Conservation (phyloP, 2,797 vertebrate genomes). For the Typhlichthys eigenmanni region DNA sequence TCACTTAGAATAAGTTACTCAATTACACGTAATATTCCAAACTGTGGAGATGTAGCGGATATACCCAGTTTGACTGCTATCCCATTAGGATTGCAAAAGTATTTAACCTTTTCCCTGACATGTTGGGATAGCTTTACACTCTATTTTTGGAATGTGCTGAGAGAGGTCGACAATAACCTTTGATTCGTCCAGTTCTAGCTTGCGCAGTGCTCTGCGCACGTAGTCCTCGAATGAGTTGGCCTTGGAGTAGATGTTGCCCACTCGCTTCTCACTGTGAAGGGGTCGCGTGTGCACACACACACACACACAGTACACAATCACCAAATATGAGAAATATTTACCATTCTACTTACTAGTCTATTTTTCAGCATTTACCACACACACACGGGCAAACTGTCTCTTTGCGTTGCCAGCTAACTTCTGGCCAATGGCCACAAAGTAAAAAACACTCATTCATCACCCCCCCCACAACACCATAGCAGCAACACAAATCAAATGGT, state of each 20-base stretch:
- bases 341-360: not conserved
- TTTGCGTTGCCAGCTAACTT: not conserved
- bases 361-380: constrained; percentile 14
- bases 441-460: constrained; percentile 5
- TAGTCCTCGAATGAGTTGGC: constrained; percentile 91
- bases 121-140: constrained; percentile 9
- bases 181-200: constrained; percentile 88
- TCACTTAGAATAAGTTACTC: not conserved
- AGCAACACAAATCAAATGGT: constrained; percentile 16
- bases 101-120: not conserved
- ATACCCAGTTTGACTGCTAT: not conserved
- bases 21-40: not conserved
- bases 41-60: not conserved
- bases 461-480: constrained; percentile 9
- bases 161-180: constrained; percentile 75
- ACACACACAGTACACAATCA: constrained; percentile 16
- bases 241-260: constrained; percentile 94
- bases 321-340: not conserved
- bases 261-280: constrained; percentile 78
- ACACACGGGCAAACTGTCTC: not conserved
- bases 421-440: not conserved
- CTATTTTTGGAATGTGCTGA: constrained; percentile 15
- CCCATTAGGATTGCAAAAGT: not conserved
- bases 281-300: constrained; percentile 28
- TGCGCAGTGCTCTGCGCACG: constrained; percentile 84